A percentile compares a stretch with the other conserved stretches of the same genome.
phyloP scores from a whole-genome alignment of 2,113 vertebrate species.

The Epinephelus lanceolatus region DNA sequence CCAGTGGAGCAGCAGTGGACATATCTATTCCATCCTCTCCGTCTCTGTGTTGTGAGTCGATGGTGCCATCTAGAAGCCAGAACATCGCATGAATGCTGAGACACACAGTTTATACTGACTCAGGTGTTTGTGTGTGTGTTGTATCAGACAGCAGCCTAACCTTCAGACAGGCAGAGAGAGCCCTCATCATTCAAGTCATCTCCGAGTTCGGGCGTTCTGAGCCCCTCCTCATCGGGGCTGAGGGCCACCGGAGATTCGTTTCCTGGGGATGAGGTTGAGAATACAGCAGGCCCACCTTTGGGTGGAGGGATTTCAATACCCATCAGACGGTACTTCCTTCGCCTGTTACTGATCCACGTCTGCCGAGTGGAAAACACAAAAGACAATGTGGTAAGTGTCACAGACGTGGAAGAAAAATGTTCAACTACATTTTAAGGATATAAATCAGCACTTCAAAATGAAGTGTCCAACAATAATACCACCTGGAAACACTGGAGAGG shows the following conservation, averaged over 20 bases:
- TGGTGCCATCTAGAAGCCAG: slow-evolving; percentile 87
- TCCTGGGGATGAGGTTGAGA: slow-evolving; percentile 88
- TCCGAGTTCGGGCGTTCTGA: slow-evolving; percentile 84
- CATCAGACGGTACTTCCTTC: slow-evolving; percentile 98
- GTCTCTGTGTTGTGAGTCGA: slow-evolving; percentile 86
- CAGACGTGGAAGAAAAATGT: background rate
- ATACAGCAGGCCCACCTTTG: slow-evolving; percentile 94
- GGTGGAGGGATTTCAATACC: slow-evolving; percentile 97
- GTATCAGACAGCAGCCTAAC: slow-evolving; percentile 66
- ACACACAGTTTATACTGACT: background rate
- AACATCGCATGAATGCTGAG: slow-evolving; percentile 41
- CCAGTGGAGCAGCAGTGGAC: slow-evolving; percentile 75
- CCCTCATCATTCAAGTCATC: slow-evolving; percentile 92
- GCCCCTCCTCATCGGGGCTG: slow-evolving; percentile 87
- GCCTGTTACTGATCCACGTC: slow-evolving; percentile 99
- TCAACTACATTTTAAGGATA: background rate
- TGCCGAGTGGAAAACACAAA: slow-evolving; percentile 69
- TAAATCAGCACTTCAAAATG: background rate
- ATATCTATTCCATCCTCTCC: slow-evolving; percentile 85
- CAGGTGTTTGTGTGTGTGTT: background rate
- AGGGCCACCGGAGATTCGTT: slow-evolving; percentile 86
- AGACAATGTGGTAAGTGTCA: background rate
- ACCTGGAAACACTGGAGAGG: too few relatives aligned
- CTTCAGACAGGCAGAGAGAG: slow-evolving; percentile 94
- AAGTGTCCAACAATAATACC: background rate